Evolutionary conservation across 1,140 invertebrate species (phyloP).

Genomic region (Zaprionus davidi): DNA sequence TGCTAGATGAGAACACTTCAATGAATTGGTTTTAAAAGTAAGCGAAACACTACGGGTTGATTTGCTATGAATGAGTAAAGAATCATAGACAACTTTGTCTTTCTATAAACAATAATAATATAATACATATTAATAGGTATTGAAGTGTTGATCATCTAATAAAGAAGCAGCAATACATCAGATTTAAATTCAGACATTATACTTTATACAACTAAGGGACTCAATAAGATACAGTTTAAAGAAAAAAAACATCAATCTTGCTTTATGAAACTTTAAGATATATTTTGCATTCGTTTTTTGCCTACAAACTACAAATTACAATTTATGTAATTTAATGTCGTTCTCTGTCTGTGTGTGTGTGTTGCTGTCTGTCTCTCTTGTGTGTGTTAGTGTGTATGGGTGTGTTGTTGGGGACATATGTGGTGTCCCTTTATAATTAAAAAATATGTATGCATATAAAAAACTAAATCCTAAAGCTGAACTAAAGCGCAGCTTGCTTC

Average conservation of each 20-base stretch:
- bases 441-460: conserved; percentile 16
- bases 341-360: conserved; percentile 8
- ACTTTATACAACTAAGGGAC: too few species aligned
- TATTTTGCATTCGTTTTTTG: conserved; percentile 22
- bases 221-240: not conserved
- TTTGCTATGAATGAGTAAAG: too few species aligned
- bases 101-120: too few species aligned
- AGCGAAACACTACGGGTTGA: too few species aligned
- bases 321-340: conserved; percentile 23
- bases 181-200: too few species aligned
- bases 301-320: conserved; percentile 34
- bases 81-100: too few species aligned
- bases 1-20: too few species aligned
- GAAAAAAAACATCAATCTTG: not conserved
- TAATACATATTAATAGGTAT: too few species aligned
- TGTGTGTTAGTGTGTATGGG: not conserved
- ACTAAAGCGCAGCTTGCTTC: conserved; percentile 16
- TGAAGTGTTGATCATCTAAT: too few species aligned
- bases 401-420: not conserved
- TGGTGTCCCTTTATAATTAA: conserved; percentile 9
- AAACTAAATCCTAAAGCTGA: conserved; percentile 35
- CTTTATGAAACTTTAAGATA: conserved; percentile 10
- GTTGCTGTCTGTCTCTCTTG: not conserved
- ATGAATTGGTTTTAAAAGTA: too few species aligned
- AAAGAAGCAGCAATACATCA: too few species aligned